Evolutionary conservation across 2,888 invertebrate species (phyloP).

Genomic region (Osmoderma eremita): DNA sequence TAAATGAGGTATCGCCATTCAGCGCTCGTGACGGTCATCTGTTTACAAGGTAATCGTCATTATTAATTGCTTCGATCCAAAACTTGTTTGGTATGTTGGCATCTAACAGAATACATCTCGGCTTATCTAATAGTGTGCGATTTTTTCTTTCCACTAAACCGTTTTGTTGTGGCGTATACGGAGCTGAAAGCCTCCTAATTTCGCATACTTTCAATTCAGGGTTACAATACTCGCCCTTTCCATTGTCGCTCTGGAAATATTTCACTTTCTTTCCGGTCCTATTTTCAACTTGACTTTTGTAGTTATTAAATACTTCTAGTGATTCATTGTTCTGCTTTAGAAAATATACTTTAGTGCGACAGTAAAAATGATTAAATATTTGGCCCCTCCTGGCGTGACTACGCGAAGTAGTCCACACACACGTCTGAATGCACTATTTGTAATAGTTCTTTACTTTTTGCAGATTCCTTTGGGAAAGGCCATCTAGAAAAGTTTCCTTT

Average conservation of each 20-base stretch:
- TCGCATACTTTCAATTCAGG: background rate
- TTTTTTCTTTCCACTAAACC: background rate
- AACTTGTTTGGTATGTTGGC: background rate
- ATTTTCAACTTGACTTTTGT: too few species aligned
- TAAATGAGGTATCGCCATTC: background rate
- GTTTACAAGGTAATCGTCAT: slow-evolving; percentile 8
- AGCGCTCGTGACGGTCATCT: slow-evolving; percentile 5
- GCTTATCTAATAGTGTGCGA: background rate
- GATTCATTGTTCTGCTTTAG: too few species aligned
- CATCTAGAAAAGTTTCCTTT: background rate
- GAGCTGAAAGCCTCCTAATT: background rate
- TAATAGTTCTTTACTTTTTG: too few species aligned
- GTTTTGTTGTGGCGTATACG: background rate
- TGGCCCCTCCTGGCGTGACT: too few species aligned
- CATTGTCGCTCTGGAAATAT: background rate
- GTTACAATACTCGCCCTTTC: background rate
- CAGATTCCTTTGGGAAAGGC: too few species aligned
- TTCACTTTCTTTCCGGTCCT: too few species aligned
- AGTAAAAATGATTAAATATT: too few species aligned
- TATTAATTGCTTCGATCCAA: background rate
- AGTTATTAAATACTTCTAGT: too few species aligned
- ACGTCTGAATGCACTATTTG: too few species aligned
- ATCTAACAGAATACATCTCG: background rate
- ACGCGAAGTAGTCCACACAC: too few species aligned
- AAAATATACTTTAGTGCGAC: too few species aligned